These are phyloP conservation scores for Magallana ariakensis DNA, from an alignment of 1,140 invertebrate species.

Conservation along the genomic window DNA sequence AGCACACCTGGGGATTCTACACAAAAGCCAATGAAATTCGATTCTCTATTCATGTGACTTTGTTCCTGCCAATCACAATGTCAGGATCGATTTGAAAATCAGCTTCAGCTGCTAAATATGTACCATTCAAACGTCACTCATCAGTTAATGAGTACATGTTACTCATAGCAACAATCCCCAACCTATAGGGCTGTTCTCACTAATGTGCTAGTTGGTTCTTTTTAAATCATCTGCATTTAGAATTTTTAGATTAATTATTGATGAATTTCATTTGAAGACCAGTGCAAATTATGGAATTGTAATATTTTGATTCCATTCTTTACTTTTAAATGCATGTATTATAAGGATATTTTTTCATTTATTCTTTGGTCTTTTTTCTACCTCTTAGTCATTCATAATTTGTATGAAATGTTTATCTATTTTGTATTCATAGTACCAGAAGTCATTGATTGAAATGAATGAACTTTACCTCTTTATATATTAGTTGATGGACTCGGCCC, in stretches of 20 bases:
- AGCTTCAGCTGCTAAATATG: slow-evolving; percentile 8
- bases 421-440: background rate
- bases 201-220: background rate
- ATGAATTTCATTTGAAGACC: background rate
- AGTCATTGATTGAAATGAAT: no score
- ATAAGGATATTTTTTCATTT: background rate
- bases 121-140: slow-evolving; percentile 31
- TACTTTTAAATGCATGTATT: background rate
- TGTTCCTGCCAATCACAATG: slow-evolving; percentile 30
- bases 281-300: background rate
- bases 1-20: background rate
- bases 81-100: slow-evolving; percentile 32
- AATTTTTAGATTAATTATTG: slow-evolving; percentile 28
- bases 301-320: background rate
- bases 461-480: no score
- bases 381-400: background rate
- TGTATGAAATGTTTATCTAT: background rate
- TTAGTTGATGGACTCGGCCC: no score
- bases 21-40: slow-evolving; percentile 9
- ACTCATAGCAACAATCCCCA: background rate
- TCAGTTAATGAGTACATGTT: slow-evolving; percentile 32
- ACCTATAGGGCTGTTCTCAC: background rate
- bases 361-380: background rate
- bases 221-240: background rate
- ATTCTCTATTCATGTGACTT: slow-evolving; percentile 23